Base-by-base conservation (phyloP, 1,140 invertebrate species). In the Neodiprion fabricii region DNA sequence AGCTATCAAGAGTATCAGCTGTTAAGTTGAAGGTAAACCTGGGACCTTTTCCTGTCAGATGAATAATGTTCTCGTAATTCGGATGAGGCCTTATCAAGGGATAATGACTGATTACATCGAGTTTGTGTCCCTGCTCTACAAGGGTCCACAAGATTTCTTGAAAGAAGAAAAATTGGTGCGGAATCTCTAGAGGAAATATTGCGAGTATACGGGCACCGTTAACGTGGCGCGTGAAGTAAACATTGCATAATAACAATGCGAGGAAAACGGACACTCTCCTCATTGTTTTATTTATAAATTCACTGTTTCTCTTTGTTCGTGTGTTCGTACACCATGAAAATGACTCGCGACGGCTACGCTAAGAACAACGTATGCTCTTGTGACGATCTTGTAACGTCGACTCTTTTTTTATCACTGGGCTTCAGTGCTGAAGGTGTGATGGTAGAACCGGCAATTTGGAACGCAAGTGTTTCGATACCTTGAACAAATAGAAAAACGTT, bases 91-190 rank as follows among this genome's bases (percentile, higher is more conserved):
- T 82, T 73, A 79, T 76, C 9, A 81, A 48, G 2, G 82, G 82
- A 76, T 74, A 83, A 74, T 83, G 79, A 0, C 81, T 85, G 50
- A 84, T 77, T 0, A 84, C 82, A 1, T 86, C 84, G 0, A 91
- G 80, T 74, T 89, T 82, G 78, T 91, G 90, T 11, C 90, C 90
- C 68, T 85, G 79, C 49, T 82, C 86, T 0, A 82, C 84, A 47
- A 92, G 79, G 69, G 86, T 87, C 74, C 83, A 80, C 12, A 84
- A 85, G 4, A 91, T 28, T 14, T 87, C 82, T 72, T 85, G 78
- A 74, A 89, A 88, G 40, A 89, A 83, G 48, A 87, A 80, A 75
- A 88, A 86, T 80, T 91, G 89, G 79, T 89, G 90, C 7, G 76
- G 77, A 0, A 83, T 85, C 49, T 88, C 86, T 12, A 85, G 83